A percentile compares a stretch with the other conserved stretches of the same genome.
Conservation (phyloP, 2,113 vertebrate species). For the Heliornis fulica region DNA sequence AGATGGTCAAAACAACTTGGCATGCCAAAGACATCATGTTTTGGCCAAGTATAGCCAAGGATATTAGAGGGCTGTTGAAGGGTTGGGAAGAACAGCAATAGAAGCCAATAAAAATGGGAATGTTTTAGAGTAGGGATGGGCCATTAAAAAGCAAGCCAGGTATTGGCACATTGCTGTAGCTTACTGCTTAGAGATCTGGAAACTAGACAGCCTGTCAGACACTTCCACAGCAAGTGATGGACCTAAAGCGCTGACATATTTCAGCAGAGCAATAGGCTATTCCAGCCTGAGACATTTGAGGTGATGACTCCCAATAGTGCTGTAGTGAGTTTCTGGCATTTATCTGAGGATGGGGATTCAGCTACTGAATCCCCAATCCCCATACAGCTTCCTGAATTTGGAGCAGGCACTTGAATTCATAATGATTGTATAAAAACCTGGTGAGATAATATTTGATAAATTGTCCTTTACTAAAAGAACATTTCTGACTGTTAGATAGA, state of each 20-base stretch:
- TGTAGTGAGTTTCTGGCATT: not conserved
- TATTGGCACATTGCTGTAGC: not conserved
- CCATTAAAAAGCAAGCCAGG: not conserved
- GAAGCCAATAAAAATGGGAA: not conserved
- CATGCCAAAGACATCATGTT: not conserved
- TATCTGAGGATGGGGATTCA: not conserved
- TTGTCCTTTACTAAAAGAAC: not conserved
- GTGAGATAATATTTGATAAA: not conserved
- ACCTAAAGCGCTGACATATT: not conserved
- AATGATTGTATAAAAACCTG: not conserved
- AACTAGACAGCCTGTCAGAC: not conserved
- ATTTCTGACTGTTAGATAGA: not conserved
- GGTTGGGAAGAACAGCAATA: not conserved
- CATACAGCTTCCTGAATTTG: not conserved
- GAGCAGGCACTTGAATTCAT: not conserved
- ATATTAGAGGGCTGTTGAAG: not conserved
- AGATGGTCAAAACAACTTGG: not conserved
- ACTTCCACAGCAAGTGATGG: not conserved
- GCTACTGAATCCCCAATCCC: no score
- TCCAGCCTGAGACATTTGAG: not conserved
- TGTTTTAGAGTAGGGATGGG: not conserved
- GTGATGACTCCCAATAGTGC: not conserved
- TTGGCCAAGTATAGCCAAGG: not conserved
- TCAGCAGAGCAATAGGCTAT: not conserved
- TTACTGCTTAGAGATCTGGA: not conserved